A percentile compares a stretch with the other conserved stretches of the same genome.
phyloP scores from a whole-genome alignment of 2,113 vertebrate species.

The Trinectes maculatus region DNA sequence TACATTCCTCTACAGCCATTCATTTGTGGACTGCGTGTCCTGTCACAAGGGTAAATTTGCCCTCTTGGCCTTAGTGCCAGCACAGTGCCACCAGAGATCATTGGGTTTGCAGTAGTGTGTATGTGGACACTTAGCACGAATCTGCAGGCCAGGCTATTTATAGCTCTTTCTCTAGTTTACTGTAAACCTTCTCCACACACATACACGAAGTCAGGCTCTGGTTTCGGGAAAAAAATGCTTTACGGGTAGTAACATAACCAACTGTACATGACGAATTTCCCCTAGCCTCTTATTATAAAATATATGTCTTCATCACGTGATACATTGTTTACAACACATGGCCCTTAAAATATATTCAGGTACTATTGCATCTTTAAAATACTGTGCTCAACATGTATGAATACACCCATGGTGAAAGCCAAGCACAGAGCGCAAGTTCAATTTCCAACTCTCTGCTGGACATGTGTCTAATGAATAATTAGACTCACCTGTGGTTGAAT shows the following conservation, averaged over 20 bases:
- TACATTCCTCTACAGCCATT: background rate
- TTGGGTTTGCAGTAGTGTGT: conserved; percentile 43
- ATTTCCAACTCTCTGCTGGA: too few species aligned
- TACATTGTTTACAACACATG: background rate
- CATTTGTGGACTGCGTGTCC: background rate
- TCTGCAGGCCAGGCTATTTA: conserved; percentile 66
- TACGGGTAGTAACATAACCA: conserved; percentile 33
- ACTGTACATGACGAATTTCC: conserved; percentile 2
- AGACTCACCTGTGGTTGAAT: too few species aligned
- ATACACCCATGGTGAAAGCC: too few species aligned
- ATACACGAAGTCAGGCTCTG: conserved; percentile 34
- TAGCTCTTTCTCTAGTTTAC: conserved; percentile 71
- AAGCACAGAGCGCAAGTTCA: too few species aligned
- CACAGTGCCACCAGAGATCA: conserved; percentile 19
- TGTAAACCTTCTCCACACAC: conserved; percentile 61
- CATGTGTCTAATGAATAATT: too few species aligned
- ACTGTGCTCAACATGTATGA: too few species aligned
- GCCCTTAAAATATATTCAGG: background rate
- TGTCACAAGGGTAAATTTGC: conserved; percentile 8
- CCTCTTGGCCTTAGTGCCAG: conserved; percentile 14
- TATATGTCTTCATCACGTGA: background rate
- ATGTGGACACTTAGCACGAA: conserved; percentile 43
- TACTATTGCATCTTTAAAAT: conserved; percentile 1
- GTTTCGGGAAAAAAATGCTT: conserved; percentile 44
- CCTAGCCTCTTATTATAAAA: background rate